Percentiles rank a stretch among this genome's conserved stretches.
phyloP scores from a whole-genome alignment of 1,140 invertebrate species.

The Drosophila lini region DNA sequence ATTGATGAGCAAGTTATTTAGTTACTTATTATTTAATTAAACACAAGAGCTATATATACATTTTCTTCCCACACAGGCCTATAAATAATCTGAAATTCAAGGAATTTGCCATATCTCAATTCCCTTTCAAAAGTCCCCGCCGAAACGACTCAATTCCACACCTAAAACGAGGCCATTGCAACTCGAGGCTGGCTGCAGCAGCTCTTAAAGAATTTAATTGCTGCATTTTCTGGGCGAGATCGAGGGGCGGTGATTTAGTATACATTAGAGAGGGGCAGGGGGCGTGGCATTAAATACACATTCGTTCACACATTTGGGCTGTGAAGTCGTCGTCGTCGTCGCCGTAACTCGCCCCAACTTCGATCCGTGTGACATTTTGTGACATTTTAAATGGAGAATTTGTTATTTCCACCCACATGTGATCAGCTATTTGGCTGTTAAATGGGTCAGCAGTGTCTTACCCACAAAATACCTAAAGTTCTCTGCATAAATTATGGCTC shows the following conservation, averaged over 20 bases:
- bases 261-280: background rate
- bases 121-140: background rate
- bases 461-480: slow-evolving; percentile 9
- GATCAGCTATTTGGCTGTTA: slow-evolving; percentile 15
- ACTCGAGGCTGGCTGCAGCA: slow-evolving; percentile 4
- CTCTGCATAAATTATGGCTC: slow-evolving; percentile 25
- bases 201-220: slow-evolving; percentile 31
- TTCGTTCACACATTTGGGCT: slow-evolving; percentile 22
- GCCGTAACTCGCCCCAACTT: slow-evolving; percentile 6
- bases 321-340: background rate
- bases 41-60: background rate
- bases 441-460: slow-evolving; percentile 27
- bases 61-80: background rate
- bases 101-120: slow-evolving; percentile 7
- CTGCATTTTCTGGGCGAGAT: slow-evolving; percentile 25
- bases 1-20: background rate
- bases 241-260: slow-evolving; percentile 12
- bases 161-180: slow-evolving; percentile 22
- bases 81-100: slow-evolving; percentile 22
- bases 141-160: slow-evolving; percentile 8
- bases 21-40: background rate
- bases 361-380: slow-evolving; percentile 32
- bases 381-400: slow-evolving; percentile 42
- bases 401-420: slow-evolving; percentile 32
- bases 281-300: slow-evolving; percentile 29